phyloP scores from a whole-genome alignment of 2,888 invertebrate genomes.

The Stenurella melanura region DNA sequence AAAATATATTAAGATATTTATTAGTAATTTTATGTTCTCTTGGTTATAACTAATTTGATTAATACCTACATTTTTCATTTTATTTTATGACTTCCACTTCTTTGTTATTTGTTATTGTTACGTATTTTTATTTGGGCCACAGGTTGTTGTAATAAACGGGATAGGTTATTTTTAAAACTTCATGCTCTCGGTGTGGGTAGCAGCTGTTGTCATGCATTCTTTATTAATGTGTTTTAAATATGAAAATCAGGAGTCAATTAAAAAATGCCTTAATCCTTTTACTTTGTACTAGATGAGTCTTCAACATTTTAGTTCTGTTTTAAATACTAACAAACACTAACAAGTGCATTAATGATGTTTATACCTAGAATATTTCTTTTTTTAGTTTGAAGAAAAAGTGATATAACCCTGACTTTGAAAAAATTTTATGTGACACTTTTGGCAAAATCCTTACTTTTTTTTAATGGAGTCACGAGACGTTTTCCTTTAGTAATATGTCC shows the following conservation, averaged over 20 bases:
- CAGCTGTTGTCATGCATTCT: conserved; percentile 8
- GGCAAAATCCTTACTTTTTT: conserved; percentile 14
- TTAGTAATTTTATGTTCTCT: neutral
- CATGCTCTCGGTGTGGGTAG: neutral
- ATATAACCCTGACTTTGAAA: conserved; percentile 22
- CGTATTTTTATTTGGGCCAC: conserved; percentile 26
- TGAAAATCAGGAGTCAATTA: too few relatives aligned
- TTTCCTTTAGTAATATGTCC: conserved; percentile 34
- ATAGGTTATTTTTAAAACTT: conserved; percentile 34
- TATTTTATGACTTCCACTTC: neutral
- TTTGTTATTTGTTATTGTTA: conserved; percentile 8
- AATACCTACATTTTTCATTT: too few relatives aligned
- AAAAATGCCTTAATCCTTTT: too few relatives aligned
- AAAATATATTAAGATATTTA: neutral
- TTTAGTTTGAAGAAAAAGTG: conserved; percentile 21
- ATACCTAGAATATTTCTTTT: conserved; percentile 20
- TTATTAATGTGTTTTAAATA: neutral
- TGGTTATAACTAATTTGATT: neutral
- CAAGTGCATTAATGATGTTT: neutral
- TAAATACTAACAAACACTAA: neutral
- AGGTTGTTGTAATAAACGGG: conserved; percentile 27
- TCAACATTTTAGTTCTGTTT: too few relatives aligned
- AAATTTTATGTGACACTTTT: conserved; percentile 27
- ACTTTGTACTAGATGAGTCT: too few relatives aligned
- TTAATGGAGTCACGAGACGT: conserved; percentile 18